Percentiles rank a stretch among this genome's conserved stretches.
These are phyloP conservation scores for Cryptocephalus moraei DNA, from an alignment of 2,888 invertebrate genomes.

Conservation along the genomic window DNA sequence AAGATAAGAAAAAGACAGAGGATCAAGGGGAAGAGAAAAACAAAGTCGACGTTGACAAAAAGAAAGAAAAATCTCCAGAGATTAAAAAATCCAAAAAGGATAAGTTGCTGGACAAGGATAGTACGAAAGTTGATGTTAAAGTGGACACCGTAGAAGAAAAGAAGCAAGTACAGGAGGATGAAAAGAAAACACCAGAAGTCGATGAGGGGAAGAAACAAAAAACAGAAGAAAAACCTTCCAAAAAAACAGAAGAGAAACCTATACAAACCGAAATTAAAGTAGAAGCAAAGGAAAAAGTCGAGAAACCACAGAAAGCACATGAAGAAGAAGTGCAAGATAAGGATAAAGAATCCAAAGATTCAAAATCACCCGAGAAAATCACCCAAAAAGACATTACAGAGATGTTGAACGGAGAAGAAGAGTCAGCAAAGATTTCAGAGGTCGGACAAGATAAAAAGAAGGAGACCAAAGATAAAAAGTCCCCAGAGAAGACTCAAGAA, in stretches of 20 bases:
- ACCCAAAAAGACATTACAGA: no score
- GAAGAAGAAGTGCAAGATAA: constrained; percentile 22
- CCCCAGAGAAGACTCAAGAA: no score
- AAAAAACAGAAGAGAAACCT: constrained; percentile 10
- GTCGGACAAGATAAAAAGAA: no score
- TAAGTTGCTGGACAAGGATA: constrained; percentile 13
- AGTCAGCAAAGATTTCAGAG: no score
- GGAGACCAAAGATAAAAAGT: no score
- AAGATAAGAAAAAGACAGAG: constrained; percentile 5
- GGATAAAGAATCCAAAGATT: constrained; percentile 16
- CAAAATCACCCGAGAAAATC: no score
- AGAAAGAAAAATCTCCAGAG: constrained; percentile 4
- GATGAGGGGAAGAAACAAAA: constrained; percentile 8
- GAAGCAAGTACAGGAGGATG: constrained; percentile 8
- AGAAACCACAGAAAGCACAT: constrained; percentile 8
- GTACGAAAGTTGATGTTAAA: constrained; percentile 10
- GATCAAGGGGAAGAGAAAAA: constrained; percentile 10
- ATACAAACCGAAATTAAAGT: constrained; percentile 8
- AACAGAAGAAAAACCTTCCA: no score
- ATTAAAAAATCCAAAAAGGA: not conserved
- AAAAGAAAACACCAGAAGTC: constrained; percentile 6
- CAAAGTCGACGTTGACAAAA: constrained; percentile 2
- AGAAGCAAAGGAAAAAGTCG: constrained; percentile 6
- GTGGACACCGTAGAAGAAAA: constrained; percentile 10
- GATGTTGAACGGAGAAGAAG: no score